Conservation (phyloP, 1,140 invertebrate species). For the Listronotus bonariensis region DNA sequence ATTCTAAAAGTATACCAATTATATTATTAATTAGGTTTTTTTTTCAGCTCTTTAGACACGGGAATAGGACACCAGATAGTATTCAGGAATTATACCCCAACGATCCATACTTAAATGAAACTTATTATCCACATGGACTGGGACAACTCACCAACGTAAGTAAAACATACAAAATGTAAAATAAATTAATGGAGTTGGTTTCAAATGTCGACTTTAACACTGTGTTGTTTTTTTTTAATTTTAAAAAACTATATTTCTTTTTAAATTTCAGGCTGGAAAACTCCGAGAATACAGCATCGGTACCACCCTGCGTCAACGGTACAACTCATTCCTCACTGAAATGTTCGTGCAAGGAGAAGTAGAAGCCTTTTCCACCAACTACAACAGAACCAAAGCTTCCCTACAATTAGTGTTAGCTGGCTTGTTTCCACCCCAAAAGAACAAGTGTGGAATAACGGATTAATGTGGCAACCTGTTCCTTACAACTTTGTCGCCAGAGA, state of each 20-base stretch:
- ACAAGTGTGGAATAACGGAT: conserved; percentile 70
- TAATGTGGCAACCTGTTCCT: conserved; percentile 87
- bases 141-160: conserved; percentile 77
- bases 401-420: conserved; percentile 77
- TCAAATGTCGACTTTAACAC: not conserved
- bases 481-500: conserved; percentile 55
- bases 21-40: not conserved
- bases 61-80: conserved; percentile 73
- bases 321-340: conserved; percentile 64
- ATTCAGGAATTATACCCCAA: conserved; percentile 64
- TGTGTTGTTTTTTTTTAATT: not conserved
- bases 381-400: conserved; percentile 65
- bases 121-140: conserved; percentile 69
- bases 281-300: conserved; percentile 65
- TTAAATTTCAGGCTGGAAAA: conserved; percentile 38
- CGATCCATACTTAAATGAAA: conserved; percentile 63
- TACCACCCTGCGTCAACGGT: conserved; percentile 64
- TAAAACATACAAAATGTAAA: too few species aligned
- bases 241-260: not conserved
- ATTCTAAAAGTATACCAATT: too few species aligned
- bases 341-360: conserved; percentile 60
- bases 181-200: not conserved
- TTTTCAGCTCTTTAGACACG: conserved; percentile 73
- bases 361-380: conserved; percentile 48
- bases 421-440: conserved; percentile 74